Percentiles rank a stretch among this genome's conserved stretches.
phyloP scores from a whole-genome alignment of 2,113 vertebrate genomes.

The Odobenus rosmarus region DNA sequence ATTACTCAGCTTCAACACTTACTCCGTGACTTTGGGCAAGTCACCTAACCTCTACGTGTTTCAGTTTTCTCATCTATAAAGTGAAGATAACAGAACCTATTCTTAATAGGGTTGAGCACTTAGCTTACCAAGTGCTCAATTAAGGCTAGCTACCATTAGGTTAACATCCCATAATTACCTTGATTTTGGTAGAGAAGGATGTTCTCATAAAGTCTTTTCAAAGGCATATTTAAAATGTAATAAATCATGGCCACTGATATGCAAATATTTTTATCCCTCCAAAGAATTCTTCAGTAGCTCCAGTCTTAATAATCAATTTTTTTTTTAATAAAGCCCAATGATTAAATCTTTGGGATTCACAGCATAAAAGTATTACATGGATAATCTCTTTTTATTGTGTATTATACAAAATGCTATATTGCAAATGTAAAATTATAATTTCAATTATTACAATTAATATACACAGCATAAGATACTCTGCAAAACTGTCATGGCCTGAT shows the following conservation, averaged over 20 bases:
- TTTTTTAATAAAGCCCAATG: not conserved
- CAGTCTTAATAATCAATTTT: not conserved
- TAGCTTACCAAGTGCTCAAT: not conserved
- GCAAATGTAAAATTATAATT: not conserved
- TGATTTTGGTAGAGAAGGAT: not conserved
- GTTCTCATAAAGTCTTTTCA: conserved; percentile 37
- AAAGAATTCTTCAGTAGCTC: conserved; percentile 19
- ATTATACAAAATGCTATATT: conserved; percentile 13
- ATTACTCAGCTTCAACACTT: not conserved
- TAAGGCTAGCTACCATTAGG: not conserved
- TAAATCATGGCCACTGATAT: conserved; percentile 1
- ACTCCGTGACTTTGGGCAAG: not conserved
- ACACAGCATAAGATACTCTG: not conserved
- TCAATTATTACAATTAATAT: not conserved
- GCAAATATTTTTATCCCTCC: not conserved
- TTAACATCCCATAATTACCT: not conserved
- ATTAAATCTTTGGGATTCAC: conserved; percentile 29
- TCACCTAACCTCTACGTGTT: not conserved
- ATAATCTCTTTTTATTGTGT: not conserved
- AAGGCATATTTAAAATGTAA: conserved; percentile 1
- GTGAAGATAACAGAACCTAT: not conserved
- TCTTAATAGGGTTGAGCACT: not conserved
- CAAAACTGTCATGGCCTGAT: not conserved
- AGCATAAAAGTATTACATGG: not conserved
- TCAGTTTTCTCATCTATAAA: conserved; percentile 3